Conservation (phyloP, 2,888 invertebrate species). For the Ptilodon capucinus region DNA sequence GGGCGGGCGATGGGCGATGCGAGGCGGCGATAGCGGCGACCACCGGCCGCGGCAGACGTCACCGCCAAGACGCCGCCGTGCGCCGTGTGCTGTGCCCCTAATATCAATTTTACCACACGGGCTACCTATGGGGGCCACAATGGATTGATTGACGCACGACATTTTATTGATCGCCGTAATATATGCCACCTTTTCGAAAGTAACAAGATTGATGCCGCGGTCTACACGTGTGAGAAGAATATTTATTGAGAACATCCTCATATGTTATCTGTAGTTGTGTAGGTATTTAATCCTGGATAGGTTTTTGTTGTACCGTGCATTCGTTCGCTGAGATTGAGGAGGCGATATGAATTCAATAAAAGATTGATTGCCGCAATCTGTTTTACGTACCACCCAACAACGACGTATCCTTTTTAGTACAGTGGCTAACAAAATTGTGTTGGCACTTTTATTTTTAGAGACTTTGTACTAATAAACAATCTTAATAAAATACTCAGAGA, state of each 20-base stretch:
- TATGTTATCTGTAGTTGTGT: slow-evolving; percentile 19
- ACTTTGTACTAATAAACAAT: no score
- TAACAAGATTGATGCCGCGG: slow-evolving; percentile 40
- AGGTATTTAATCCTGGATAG: slow-evolving; percentile 22
- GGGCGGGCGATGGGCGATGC: background rate
- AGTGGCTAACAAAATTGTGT: slow-evolving; percentile 11
- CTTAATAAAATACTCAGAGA: no score
- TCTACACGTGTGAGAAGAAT: slow-evolving; percentile 3
- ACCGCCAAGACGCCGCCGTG: slow-evolving; percentile 27
- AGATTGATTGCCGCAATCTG: slow-evolving; percentile 63
- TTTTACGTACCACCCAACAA: slow-evolving; percentile 37
- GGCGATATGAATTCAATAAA: slow-evolving; percentile 64
- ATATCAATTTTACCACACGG: slow-evolving; percentile 34
- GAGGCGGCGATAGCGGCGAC: slow-evolving; percentile 15
- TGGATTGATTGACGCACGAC: slow-evolving; percentile 42
- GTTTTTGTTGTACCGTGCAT: slow-evolving; percentile 42
- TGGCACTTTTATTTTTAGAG: background rate
- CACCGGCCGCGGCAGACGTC: slow-evolving; percentile 34
- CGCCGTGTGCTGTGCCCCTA: slow-evolving; percentile 23
- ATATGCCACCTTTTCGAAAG: slow-evolving; percentile 41
- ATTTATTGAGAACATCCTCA: slow-evolving; percentile 21
- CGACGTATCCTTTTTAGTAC: slow-evolving; percentile 27
- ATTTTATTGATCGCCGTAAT: slow-evolving; percentile 47
- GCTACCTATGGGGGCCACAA: slow-evolving; percentile 32
- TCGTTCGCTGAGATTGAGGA: slow-evolving; percentile 54